These are phyloP conservation scores for Chloroclysta siterata DNA, from an alignment of 2,888 invertebrate species.

Conservation along the genomic window DNA sequence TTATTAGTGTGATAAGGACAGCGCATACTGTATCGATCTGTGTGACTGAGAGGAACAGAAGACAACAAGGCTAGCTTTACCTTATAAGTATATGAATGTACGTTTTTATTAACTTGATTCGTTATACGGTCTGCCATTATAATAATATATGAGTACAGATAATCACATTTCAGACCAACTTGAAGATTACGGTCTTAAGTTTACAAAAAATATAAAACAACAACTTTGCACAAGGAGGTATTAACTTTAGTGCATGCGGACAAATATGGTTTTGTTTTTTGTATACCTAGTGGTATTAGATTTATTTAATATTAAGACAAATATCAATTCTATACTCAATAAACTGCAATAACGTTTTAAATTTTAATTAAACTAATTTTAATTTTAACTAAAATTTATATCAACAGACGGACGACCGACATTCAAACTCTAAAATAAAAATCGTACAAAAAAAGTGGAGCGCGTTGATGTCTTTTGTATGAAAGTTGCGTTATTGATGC, in stretches of 20 bases:
- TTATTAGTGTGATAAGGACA: slow-evolving; percentile 78
- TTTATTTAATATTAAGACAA: not conserved
- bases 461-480: slow-evolving; percentile 32
- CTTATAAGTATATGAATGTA: slow-evolving; percentile 80
- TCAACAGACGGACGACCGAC: not conserved
- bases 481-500: slow-evolving; percentile 5
- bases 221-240: slow-evolving; percentile 18
- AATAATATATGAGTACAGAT: slow-evolving; percentile 75
- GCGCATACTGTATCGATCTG: slow-evolving; percentile 56
- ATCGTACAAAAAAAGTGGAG: slow-evolving; percentile 5
- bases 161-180: slow-evolving; percentile 66
- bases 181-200: slow-evolving; percentile 55
- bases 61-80: slow-evolving; percentile 81
- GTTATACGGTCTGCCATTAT: slow-evolving; percentile 78
- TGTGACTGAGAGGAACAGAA: slow-evolving; percentile 68
- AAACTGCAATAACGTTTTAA: not conserved
- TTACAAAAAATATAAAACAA: slow-evolving; percentile 42
- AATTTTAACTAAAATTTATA: too few relatives aligned
- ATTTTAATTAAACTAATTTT: not conserved
- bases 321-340: not conserved
- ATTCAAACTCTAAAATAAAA: not conserved
- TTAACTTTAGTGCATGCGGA: slow-evolving; percentile 26
- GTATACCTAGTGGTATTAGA: not conserved
- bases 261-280: not conserved
- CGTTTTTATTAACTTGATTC: slow-evolving; percentile 82